Evolutionary conservation across 37 sponge, comb jelly and placozoan species (phyloP), one percentile per base, ranked within the genome.

Genomic region (Cladorhizidae sp.): DNA sequence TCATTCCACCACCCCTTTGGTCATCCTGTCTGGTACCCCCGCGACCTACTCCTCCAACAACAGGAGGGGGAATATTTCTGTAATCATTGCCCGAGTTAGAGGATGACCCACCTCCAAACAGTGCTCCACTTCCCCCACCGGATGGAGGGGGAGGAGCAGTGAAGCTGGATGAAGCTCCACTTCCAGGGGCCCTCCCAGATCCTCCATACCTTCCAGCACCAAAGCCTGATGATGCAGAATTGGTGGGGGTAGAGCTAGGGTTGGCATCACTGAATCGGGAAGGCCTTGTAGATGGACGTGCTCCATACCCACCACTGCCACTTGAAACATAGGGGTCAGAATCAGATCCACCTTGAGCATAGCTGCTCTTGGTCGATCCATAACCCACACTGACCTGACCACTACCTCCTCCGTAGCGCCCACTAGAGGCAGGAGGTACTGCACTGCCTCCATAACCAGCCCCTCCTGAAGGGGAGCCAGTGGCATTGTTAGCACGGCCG

Each of bases 201-300:
- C 43, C 43, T 8, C 49, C n/a, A 41, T 11, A 23, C 43, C 72
- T 37, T 17, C 45, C 49, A 5, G 39, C 45, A 42, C 72, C 22
- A 11, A 36, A 36, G 15, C 45, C n/a, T n/a, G 29, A 71, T 14
- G 39, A 36, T 37, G 15, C 72, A 1, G 49, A n/a, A 37, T 9
- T 9, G n/a, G n/a, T 17, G 45, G 72, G 39, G 36, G 5, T 49
- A 36, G 72, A 14, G 31, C 33, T 31, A 11, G 67, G 33, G 31
- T 32, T 65, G 67, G 67, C 32, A 65, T 65, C 67, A 65, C 36
- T 65, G 67, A 65, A 65, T 31, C 67, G 20, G 26, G 67, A 65
- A 3, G 32, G 67, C 12, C 31, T 65, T 31, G 35, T 9, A 31
- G 67, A 31, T 18, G 67, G 67, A 31, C 67, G 67, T 3, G 67